A percentile compares a stretch with the other conserved stretches of the same genome.
Evolutionary conservation across 2,888 invertebrate species (phyloP).

Genomic region (Geotrupes spiniger): DNA sequence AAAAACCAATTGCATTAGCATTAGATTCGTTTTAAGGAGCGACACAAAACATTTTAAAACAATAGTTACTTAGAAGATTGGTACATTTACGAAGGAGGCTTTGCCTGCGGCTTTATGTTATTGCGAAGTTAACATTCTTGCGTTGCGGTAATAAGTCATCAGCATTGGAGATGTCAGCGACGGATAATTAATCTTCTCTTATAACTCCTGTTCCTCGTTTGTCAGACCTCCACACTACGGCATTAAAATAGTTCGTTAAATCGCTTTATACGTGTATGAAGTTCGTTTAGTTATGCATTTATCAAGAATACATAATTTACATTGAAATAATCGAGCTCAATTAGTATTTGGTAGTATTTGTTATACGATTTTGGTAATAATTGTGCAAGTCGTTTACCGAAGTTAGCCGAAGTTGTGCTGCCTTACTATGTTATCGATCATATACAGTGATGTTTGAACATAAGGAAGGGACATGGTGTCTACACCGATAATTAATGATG

Average conservation of each 20-base stretch:
- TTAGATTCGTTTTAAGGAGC: conserved; percentile 40
- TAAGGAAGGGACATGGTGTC: conserved; percentile 33
- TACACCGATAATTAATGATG: conserved; percentile 35
- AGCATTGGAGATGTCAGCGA: conserved; percentile 40
- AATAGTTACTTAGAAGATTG: conserved; percentile 45
- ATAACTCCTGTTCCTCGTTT: conserved; percentile 24
- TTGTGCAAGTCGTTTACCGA: background rate
- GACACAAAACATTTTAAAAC: conserved; percentile 41
- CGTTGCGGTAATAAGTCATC: conserved; percentile 45
- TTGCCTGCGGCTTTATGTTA: conserved; percentile 33
- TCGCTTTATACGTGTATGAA: conserved; percentile 6
- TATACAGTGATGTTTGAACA: conserved; percentile 28
- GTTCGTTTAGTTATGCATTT: background rate
- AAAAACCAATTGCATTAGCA: conserved; percentile 46
- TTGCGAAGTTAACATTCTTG: conserved; percentile 38
- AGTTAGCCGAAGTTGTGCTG: conserved; percentile 1
- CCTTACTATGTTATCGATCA: conserved; percentile 18
- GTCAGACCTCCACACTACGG: conserved; percentile 23
- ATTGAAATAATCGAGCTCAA: too few species aligned
- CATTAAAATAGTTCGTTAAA: conserved; percentile 15
- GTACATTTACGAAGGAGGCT: conserved; percentile 20
- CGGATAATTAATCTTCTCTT: conserved; percentile 21
- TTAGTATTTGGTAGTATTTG: too few species aligned
- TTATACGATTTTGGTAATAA: too few species aligned
- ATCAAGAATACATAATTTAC: conserved; percentile 3